Percentiles rank a stretch among this genome's conserved stretches.
phyloP scores from a whole-genome alignment of 2,113 vertebrate species.

The Gallinago media region DNA sequence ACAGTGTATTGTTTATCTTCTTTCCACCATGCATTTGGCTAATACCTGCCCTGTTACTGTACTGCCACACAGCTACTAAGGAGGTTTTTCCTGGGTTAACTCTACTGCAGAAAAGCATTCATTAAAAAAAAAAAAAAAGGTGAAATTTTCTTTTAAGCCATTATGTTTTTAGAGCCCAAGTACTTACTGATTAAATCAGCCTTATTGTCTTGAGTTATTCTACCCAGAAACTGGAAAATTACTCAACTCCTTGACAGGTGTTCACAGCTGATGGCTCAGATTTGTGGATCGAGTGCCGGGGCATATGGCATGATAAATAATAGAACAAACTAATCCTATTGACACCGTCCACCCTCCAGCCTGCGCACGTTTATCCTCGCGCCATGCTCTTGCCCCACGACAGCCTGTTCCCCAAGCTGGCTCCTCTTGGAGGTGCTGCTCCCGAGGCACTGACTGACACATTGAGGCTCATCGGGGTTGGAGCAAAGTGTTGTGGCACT shows the following conservation, averaged over 20 bases:
- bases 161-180: not conserved
- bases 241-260: slow-evolving; percentile 7
- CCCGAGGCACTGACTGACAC: fast-evolving
- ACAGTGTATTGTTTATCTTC: not conserved
- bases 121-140: not conserved
- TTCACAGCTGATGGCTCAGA: slow-evolving; percentile 2
- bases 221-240: slow-evolving; percentile 3
- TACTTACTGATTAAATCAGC: not conserved
- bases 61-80: not conserved
- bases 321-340: not conserved
- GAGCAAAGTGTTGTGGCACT: fast-evolving
- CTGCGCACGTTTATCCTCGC: not conserved
- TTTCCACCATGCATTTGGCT: not conserved
- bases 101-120: not conserved
- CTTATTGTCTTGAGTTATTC: not conserved
- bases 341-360: not conserved
- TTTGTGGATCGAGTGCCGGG: not conserved
- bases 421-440: not conserved
- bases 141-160: not conserved
- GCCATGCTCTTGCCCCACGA: fast-evolving
- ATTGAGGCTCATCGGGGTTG: not conserved
- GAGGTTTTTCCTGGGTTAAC: not conserved
- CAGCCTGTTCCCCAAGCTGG: fast-evolving
- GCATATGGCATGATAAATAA: not conserved
- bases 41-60: not conserved